A percentile compares a stretch with the other conserved stretches of the same genome.
Evolutionary conservation across 2,113 vertebrate species (phyloP).

Genomic region (Opisthocomus hoazin): DNA sequence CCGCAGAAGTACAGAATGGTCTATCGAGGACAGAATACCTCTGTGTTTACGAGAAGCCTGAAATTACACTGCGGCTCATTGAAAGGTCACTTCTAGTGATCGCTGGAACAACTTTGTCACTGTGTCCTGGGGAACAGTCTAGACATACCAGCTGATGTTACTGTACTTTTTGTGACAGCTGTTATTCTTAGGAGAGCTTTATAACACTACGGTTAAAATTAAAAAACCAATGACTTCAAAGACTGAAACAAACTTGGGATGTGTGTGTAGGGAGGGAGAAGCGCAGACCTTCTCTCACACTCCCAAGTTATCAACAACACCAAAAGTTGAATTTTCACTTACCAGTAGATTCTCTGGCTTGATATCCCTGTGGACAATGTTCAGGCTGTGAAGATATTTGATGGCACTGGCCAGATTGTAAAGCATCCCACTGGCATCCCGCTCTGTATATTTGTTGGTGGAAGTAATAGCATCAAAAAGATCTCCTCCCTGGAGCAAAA

Average conservation of each 20-base stretch:
- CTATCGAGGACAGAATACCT: neutral
- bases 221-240: neutral
- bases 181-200: neutral
- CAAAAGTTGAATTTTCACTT: slow-evolving; percentile 43
- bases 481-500: slow-evolving; percentile 87
- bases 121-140: neutral
- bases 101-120: neutral
- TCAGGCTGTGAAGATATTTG: slow-evolving; percentile 95
- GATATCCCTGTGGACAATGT: slow-evolving; percentile 97
- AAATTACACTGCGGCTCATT: neutral
- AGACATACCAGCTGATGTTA: neutral
- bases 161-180: neutral
- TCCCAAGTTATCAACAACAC: neutral
- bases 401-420: slow-evolving; percentile 96
- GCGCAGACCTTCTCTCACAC: neutral
- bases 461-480: slow-evolving; percentile 99
- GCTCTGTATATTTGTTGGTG: slow-evolving; percentile 95
- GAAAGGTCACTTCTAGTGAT: neutral
- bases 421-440: slow-evolving; percentile 96
- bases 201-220: neutral
- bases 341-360: slow-evolving; percentile 98
- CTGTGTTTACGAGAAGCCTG: neutral
- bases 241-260: neutral
- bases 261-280: neutral
- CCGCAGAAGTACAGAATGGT: neutral